phyloP scores from a whole-genome alignment of 92 coral and sea anemone genomes.

The Blastomussa wellsi region DNA sequence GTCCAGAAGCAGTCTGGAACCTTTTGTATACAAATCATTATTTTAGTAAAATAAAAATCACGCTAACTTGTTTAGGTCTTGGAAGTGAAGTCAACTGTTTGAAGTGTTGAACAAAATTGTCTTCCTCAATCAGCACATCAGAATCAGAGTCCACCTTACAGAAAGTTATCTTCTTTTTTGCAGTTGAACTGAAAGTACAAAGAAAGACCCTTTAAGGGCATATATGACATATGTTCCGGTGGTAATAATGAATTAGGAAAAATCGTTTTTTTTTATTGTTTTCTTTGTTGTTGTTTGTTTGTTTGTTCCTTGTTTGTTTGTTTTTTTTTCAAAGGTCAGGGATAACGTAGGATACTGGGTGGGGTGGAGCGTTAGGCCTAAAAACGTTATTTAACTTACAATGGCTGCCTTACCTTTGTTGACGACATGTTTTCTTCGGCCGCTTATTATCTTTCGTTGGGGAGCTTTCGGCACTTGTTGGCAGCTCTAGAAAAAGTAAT shows the following conservation, averaged over 20 bases:
- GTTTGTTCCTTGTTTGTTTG: background rate
- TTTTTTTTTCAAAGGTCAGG: conserved; percentile 19
- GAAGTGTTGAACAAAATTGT: conserved; percentile 18
- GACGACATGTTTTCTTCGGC: conserved; percentile 21
- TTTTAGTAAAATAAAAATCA: conserved; percentile 13
- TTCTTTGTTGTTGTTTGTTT: conserved; percentile 15
- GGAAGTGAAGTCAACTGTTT: conserved; percentile 18
- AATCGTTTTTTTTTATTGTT: conserved; percentile 7
- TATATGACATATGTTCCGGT: conserved; percentile 2
- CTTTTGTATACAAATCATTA: conserved; percentile 1
- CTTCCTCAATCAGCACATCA: conserved; percentile 25
- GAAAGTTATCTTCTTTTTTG: conserved; percentile 27
- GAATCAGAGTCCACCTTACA: conserved; percentile 26
- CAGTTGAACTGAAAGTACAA: conserved; percentile 15
- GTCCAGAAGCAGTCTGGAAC: background rate
- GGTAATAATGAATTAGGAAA: conserved; percentile 9
- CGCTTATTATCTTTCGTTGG: conserved; percentile 16
- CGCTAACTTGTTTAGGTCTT: conserved; percentile 22
- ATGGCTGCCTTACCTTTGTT: conserved; percentile 13
- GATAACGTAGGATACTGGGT: conserved; percentile 14
- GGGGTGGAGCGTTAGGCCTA: conserved; percentile 9
- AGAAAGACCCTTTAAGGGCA: conserved; percentile 17
- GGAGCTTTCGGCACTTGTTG: conserved; percentile 28
- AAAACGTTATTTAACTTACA: background rate
- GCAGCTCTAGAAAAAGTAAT: background rate